A percentile compares a stretch with the other conserved stretches of the same genome.
Evolutionary conservation across 1,140 invertebrate species (phyloP).

Genomic region (Yoshiicerus persimilis): DNA sequence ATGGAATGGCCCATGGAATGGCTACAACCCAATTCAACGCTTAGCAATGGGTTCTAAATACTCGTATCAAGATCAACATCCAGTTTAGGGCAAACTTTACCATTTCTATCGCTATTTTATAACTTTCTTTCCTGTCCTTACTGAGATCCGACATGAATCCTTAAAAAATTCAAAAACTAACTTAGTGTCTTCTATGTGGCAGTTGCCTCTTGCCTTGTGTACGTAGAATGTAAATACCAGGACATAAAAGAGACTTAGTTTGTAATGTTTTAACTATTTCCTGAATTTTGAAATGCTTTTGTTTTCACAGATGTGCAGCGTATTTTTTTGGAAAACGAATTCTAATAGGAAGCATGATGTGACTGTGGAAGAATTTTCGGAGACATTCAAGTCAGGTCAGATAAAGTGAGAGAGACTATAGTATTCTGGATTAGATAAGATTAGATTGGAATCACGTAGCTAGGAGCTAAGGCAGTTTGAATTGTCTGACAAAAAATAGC

Average conservation of each 20-base stretch:
- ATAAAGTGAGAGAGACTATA: background rate
- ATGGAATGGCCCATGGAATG: background rate
- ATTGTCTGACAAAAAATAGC: conserved; percentile 18
- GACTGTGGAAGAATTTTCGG: background rate
- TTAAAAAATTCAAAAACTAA: background rate
- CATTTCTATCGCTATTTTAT: background rate
- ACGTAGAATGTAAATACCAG: background rate
- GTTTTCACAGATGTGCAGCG: background rate
- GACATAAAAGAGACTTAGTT: background rate
- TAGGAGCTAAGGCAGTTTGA: conserved; percentile 5
- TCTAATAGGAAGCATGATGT: background rate
- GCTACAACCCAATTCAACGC: background rate
- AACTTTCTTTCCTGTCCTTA: background rate
- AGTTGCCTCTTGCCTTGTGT: background rate
- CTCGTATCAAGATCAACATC: background rate
- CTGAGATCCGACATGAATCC: background rate
- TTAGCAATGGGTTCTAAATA: background rate
- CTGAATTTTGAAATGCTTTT: background rate
- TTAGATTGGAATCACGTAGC: conserved; percentile 19
- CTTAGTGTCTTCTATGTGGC: background rate
- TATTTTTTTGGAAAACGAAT: background rate
- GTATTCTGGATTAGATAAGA: conserved; percentile 11
- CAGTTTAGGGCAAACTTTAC: background rate
- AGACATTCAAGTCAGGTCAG: background rate
- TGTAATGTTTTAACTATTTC: background rate